Conservation (phyloP, 2,113 vertebrate genomes). For the Anhinga rufa region DNA sequence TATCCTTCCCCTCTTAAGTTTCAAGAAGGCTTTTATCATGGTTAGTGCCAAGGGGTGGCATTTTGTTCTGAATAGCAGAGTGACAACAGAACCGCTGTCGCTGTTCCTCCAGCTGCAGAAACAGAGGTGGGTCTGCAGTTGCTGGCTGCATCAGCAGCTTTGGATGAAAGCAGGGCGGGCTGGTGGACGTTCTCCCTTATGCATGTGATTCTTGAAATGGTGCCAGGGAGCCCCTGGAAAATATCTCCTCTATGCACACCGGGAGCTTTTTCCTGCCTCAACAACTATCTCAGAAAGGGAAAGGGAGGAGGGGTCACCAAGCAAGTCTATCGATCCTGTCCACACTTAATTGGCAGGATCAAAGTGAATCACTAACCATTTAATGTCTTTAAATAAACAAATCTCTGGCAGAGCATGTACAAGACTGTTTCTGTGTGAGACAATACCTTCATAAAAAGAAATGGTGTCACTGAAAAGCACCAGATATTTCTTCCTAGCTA, state of each 20-base stretch:
- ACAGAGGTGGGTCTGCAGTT: neutral
- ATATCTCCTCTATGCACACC: neutral
- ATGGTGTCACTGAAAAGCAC: neutral
- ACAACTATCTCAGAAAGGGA: neutral
- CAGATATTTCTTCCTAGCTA: neutral
- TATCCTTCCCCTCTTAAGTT: neutral
- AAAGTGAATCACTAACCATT: neutral
- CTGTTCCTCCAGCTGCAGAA: neutral
- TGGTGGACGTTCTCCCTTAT: neutral
- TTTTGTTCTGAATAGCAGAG: neutral
- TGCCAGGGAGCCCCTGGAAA: neutral
- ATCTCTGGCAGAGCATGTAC: neutral
- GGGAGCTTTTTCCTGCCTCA: neutral
- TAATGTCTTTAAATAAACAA: neutral
- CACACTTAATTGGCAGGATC: neutral
- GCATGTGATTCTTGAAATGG: neutral
- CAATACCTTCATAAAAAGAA: neutral
- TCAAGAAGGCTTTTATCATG: neutral
- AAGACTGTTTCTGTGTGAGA: neutral
- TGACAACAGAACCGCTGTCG: accelerated
- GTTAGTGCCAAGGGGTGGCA: neutral
- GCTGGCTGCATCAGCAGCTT: neutral
- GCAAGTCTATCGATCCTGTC: neutral
- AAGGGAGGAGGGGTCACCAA: neutral
- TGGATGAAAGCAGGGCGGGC: neutral